A percentile compares a stretch with the other conserved stretches of the same genome.
Conservation (phyloP, 2,888 invertebrate genomes). For the Troilus luridus region DNA sequence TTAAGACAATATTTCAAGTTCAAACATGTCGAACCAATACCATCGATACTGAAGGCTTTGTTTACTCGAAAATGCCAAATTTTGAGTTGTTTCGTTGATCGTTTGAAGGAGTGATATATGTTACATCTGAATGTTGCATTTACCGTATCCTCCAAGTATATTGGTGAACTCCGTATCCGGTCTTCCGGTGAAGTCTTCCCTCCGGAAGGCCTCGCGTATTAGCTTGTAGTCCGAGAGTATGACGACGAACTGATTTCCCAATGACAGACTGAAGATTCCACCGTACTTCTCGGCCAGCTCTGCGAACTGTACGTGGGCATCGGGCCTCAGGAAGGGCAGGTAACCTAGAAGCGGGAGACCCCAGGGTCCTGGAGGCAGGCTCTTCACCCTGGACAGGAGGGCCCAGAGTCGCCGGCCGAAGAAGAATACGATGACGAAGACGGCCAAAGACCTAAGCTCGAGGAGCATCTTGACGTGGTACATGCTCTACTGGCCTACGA, state of each 20-base stretch:
- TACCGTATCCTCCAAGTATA: conserved; percentile 90
- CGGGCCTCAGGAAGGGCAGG: conserved; percentile 83
- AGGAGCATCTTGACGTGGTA: conserved; percentile 31
- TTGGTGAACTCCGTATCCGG: conserved; percentile 89
- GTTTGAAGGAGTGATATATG: too few species aligned
- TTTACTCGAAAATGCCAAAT: too few species aligned
- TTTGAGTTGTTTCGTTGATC: too few species aligned
- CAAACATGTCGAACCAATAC: too few species aligned
- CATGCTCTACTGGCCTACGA: conserved; percentile 53
- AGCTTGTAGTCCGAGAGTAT: conserved; percentile 89
- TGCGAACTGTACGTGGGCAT: conserved; percentile 83
- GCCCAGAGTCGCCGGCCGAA: conserved; percentile 52
- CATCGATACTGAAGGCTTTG: too few species aligned
- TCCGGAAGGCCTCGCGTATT: conserved; percentile 87
- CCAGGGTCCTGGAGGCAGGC: conserved; percentile 89
- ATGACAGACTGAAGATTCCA: conserved; percentile 82
- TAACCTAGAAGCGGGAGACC: conserved; percentile 89
- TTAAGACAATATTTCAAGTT: too few species aligned
- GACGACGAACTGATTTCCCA: conserved; percentile 87
- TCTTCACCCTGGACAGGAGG: conserved; percentile 50
- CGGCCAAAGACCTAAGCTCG: conserved; percentile 66
- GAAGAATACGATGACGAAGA: conserved; percentile 62
- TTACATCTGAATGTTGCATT: background rate
- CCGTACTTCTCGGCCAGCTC: conserved; percentile 85
- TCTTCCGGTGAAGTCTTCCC: conserved; percentile 89